Evolutionary conservation across 2,113 vertebrate genomes (phyloP).

Genomic region (Nyctibius bracteatus): DNA sequence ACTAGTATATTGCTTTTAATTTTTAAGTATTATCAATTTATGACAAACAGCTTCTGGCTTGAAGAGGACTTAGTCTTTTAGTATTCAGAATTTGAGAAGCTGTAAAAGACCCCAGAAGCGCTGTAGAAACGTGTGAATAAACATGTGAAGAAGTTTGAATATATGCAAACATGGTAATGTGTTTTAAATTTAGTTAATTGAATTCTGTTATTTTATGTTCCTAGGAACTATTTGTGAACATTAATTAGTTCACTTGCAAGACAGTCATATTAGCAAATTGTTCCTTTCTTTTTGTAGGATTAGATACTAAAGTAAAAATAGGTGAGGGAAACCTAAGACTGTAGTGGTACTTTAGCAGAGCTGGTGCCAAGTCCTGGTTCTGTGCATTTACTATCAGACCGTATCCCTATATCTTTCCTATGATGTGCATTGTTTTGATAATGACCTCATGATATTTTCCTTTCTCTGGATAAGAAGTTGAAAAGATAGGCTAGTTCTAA

Average conservation of each 20-base stretch:
- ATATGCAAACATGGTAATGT: not conserved
- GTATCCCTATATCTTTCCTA: fast-evolving
- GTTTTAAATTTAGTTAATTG: not conserved
- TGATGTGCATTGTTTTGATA: not conserved
- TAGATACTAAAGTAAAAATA: not conserved
- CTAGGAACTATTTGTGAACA: not conserved
- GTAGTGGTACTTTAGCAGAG: not conserved
- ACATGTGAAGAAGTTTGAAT: not conserved
- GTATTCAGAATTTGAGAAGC: not conserved
- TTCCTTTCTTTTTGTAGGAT: not conserved
- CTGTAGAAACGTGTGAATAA: not conserved
- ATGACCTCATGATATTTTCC: not conserved
- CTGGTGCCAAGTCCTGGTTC: not conserved
- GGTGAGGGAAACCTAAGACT: not conserved
- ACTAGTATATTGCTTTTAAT: not conserved
- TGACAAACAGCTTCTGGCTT: not conserved
- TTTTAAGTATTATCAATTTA: not conserved
- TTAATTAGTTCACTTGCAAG: not conserved
- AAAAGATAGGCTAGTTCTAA: not conserved
- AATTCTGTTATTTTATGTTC: not conserved
- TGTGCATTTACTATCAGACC: not conserved
- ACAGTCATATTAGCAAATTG: not conserved
- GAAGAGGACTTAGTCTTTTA: not conserved
- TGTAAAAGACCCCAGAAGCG: not conserved
- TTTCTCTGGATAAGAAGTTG: not conserved